Percentiles rank a stretch among this genome's conserved stretches.
phyloP scores from a whole-genome alignment of 2,113 vertebrate genomes.

The Psophia crepitans region DNA sequence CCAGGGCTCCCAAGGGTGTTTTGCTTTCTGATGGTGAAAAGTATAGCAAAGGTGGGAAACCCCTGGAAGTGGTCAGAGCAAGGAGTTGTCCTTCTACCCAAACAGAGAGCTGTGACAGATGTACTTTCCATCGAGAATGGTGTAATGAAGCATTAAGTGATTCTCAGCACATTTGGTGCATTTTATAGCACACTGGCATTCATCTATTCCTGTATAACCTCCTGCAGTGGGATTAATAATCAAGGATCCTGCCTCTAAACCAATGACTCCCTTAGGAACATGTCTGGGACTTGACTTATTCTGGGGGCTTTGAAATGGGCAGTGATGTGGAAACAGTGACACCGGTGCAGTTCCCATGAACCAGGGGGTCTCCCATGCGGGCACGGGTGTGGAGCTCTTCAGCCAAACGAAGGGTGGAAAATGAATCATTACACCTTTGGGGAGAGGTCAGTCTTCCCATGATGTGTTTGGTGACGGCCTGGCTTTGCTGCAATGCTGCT shows the following conservation, averaged over 20 bases:
- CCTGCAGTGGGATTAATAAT: neutral
- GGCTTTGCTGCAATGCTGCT: neutral
- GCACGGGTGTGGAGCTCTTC: neutral
- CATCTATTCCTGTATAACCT: neutral
- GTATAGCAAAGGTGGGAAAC: neutral
- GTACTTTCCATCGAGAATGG: neutral
- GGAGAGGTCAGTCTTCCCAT: neutral
- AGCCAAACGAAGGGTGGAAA: neutral
- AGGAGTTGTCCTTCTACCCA: neutral
- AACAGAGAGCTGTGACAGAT: neutral
- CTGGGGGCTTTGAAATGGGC: neutral
- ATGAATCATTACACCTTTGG: neutral
- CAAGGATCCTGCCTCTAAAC: neutral
- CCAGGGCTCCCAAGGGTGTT: neutral
- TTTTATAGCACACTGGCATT: neutral
- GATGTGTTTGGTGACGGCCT: neutral
- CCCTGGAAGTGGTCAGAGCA: neutral
- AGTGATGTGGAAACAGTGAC: slow-evolving; percentile 36
- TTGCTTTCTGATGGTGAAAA: neutral
- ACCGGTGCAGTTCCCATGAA: neutral
- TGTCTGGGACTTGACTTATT: neutral
- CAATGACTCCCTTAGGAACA: neutral
- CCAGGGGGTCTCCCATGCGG: neutral
- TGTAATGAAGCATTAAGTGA: neutral
- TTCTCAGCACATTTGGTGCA: neutral